Evolutionary conservation across 2,113 vertebrate genomes (phyloP), one percentile per base, ranked within the genome.

Genomic region (Phyllostomus hastatus): DNA sequence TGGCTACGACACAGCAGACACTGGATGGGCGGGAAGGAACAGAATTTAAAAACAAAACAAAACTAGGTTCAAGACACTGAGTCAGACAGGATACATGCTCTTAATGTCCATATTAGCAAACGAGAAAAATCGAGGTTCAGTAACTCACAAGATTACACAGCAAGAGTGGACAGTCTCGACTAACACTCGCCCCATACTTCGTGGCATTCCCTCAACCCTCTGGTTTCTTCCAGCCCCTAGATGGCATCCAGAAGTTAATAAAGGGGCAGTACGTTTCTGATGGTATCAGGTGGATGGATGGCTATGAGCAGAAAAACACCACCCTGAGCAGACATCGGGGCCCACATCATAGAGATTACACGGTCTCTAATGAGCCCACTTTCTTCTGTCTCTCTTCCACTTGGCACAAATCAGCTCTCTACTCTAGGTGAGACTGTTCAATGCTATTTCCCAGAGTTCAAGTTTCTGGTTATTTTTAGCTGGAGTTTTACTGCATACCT

Each of bases 401-500:
- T 15, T 72, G 64, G 76, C 59, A 46, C 38, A 43, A 28, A 38
- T 11, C 48, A 69, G 50, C 54, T 85, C 78, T 79, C 43, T 46
- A n/a, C 76, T 86, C 14, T 14, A 52, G 50, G 80, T 1, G 4
- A 38, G 93, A 67, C 80, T n/a, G 38, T 31, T 84, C 8, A 6
- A 28, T 4, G 61, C 14, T 19, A n/a, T 73, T 97, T 97, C 93
- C 94, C 28, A 93, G 96, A 96, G 92, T 94, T 98, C 94, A 80
- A 97, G 96, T 88, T 69, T 50, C 83, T 87, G 94, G 93, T 69
- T 98, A 98, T 98, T 98, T 98, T 98, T 98, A 98, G 98, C 76
- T 95, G 90, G 93, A 88, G 93, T 14, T 96, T 97, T 93, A 72
- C 70, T 64, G 93, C 98, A 98, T 98, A 97, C 97, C 98, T 98